Percentiles rank a stretch among this genome's conserved stretches.
phyloP scores from a whole-genome alignment of 2,113 vertebrate genomes.

The Phrynosoma blainvillii region DNA sequence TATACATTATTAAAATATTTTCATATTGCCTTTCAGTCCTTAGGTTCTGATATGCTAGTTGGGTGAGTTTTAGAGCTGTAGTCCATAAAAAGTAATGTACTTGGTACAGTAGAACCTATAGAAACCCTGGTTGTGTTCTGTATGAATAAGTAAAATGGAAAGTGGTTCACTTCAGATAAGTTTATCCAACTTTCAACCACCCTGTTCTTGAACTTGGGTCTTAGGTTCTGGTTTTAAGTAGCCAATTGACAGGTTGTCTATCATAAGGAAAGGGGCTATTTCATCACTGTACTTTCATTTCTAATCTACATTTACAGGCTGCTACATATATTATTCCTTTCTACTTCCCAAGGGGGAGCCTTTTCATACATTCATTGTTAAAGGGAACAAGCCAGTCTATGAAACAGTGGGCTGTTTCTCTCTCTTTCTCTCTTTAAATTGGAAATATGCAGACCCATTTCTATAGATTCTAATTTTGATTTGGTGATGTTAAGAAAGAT shows the following conservation, averaged over 20 bases:
- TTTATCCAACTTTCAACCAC: slow-evolving; percentile 8
- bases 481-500: slow-evolving; percentile 67
- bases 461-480: slow-evolving; percentile 73
- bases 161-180: slow-evolving; percentile 16
- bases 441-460: slow-evolving; percentile 64
- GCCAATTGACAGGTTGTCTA: slow-evolving; percentile 37
- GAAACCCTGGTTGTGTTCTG: neutral
- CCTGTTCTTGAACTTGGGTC: slow-evolving; percentile 25
- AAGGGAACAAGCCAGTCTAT: slow-evolving; percentile 67
- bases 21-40: too few relatives aligned
- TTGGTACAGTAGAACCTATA: neutral
- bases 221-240: neutral
- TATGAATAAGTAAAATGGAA: slow-evolving; percentile 9
- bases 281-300: slow-evolving; percentile 39
- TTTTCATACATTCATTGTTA: slow-evolving; percentile 56
- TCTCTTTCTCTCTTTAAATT: neutral
- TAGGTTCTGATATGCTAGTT: too few relatives aligned
- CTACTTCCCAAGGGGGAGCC: slow-evolving; percentile 22
- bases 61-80: too few relatives aligned
- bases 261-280: neutral
- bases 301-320: slow-evolving; percentile 41
- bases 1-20: too few relatives aligned
- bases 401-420: slow-evolving; percentile 59
- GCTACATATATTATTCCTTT: slow-evolving; percentile 41
- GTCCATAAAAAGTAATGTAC: neutral